These are phyloP conservation scores for Manis crassicaudata DNA, from an alignment of 2,797 vertebrate species.

Conservation along the genomic window DNA sequence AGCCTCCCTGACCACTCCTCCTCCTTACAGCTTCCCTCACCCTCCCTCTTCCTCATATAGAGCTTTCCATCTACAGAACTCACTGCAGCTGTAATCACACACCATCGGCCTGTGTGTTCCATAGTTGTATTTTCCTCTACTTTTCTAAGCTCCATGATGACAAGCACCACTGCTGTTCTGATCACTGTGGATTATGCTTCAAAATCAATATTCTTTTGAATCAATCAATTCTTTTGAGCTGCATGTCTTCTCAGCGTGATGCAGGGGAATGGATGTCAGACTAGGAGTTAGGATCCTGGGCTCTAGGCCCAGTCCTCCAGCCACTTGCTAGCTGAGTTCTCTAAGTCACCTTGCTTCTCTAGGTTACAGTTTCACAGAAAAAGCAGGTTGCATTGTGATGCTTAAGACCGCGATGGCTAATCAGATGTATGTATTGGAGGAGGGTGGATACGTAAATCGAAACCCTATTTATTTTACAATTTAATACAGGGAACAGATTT, in stretches of 20 bases:
- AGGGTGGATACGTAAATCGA: neutral
- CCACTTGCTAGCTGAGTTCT: conserved; percentile 50
- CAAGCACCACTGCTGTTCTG: neutral
- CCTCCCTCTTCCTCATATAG: neutral
- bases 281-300: conserved; percentile 47
- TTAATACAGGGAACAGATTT: conserved; percentile 19
- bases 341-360: conserved; percentile 49
- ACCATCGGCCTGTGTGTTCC: neutral
- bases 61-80: neutral
- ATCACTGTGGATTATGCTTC: neutral
- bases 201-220: neutral
- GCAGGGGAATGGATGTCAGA: neutral
- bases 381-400: neutral
- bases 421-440: neutral
- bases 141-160: neutral
- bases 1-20: neutral
- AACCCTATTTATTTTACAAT: neutral
- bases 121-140: neutral
- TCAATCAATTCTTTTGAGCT: neutral
- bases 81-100: neutral
- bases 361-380: neutral
- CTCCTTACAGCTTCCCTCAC: neutral
- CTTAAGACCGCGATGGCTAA: neutral
- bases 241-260: neutral
- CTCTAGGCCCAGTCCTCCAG: neutral